These are phyloP conservation scores for Vanessa atalanta DNA, from an alignment of 1,140 invertebrate species.

Conservation along the genomic window DNA sequence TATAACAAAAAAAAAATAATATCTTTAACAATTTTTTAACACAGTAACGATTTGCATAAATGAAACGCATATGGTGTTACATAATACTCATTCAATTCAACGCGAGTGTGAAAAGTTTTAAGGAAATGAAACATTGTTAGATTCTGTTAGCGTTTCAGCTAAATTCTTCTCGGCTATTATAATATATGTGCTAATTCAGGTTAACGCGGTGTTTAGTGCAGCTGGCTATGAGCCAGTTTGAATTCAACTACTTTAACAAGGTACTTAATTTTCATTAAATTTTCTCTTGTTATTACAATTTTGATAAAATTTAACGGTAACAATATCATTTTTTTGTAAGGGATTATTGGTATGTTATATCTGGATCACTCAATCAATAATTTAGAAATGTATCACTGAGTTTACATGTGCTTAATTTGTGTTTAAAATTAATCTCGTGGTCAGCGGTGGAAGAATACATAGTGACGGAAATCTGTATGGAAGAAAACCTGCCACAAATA, in stretches of 20 bases:
- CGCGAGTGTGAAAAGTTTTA: not conserved
- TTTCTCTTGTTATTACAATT: not conserved
- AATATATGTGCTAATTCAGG: slow-evolving; percentile 7
- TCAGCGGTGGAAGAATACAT: too few relatives aligned
- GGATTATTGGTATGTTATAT: too few relatives aligned
- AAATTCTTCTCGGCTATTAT: not conserved
- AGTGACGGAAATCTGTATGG: too few relatives aligned
- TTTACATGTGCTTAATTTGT: too few relatives aligned
- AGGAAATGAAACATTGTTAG: not conserved
- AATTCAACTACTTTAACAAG: not conserved
- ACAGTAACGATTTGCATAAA: too few relatives aligned
- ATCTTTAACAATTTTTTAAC: too few relatives aligned
- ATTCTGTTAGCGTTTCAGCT: not conserved
- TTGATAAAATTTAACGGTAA: not conserved
- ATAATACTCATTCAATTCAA: not conserved
- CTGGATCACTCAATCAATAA: too few relatives aligned
- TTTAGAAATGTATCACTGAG: too few relatives aligned
- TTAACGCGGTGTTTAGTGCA: slow-evolving; percentile 11
- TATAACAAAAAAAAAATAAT: too few relatives aligned
- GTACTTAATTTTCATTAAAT: not conserved
- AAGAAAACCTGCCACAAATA: too few relatives aligned
- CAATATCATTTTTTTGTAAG: not conserved
- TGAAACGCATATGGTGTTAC: too few relatives aligned
- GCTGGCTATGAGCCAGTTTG: slow-evolving; percentile 6
- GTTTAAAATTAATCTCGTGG: too few relatives aligned